Base-by-base conservation (phyloP, 1,140 invertebrate species). In the Megathymus violae region DNA sequence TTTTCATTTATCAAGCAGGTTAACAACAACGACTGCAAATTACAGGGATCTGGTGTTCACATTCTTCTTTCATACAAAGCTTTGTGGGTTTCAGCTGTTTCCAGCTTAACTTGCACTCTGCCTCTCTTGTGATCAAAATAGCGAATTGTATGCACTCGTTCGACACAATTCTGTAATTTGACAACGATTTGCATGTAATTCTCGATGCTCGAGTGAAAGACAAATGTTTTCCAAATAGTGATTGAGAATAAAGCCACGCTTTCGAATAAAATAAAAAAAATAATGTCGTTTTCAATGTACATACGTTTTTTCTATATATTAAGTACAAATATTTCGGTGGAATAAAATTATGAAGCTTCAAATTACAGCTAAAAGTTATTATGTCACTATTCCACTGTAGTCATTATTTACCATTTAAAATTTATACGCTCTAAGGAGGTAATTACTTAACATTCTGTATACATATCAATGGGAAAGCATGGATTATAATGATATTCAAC, bases 81-180 rank as follows among this genome's bases (percentile, higher is more conserved):
- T 85, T 80, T 82, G 79, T 77, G 79, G 51, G 59, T 69, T 71
- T 56, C 71, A 70, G 48, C 74, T 77, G 72, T 81, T 81, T 81
- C 78, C 70, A 71, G 74, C 80, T 82, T 80, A 78, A 77, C 73
- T 80, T 80, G 77, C 77, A 78, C 69, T 81, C 74, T 71, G 59
- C 36, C 64, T 62, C 60, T 62, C 66, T 60, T 58, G 36, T 63
- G 62, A 69, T 58, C 47, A 27, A 31, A 64, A 56, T 52, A 58
- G 58, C 44, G 44, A 65, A 62, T 56, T 50, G 59, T 62, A 69
- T 62, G 50, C 62, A 52, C 44, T 61, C 67, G 50, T 67, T 64
- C 61, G 36, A 22, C 50, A 47, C 60, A 65, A 60, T 63, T 60
- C 44, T 61, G 44, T 59, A 59, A 59, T 59, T 59, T 59, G 41